A percentile compares a stretch with the other conserved stretches of the same genome.
These are phyloP conservation scores for Isurus oxyrinchus DNA, from an alignment of 2,113 vertebrate species.

Conservation along the genomic window DNA sequence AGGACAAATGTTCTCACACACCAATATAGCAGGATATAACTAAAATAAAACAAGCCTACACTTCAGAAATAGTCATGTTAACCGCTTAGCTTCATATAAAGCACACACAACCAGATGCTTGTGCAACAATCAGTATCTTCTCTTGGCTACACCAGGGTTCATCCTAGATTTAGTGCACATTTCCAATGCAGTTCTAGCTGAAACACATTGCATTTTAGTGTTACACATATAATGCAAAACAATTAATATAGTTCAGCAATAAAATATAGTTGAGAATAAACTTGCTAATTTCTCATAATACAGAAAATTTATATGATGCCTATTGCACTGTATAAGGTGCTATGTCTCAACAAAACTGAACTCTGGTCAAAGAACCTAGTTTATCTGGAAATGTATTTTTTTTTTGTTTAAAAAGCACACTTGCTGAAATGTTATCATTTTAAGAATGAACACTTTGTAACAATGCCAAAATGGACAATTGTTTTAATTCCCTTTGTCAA, in stretches of 20 bases:
- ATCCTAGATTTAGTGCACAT: neutral
- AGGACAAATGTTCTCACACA: neutral
- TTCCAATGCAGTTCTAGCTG: neutral
- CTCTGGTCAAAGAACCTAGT: neutral
- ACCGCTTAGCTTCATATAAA: neutral
- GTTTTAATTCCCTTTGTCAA: neutral
- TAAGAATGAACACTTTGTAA: neutral
- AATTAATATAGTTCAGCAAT: neutral
- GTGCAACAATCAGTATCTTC: neutral
- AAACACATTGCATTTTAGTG: constrained; percentile 14
- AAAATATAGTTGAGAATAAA: constrained; percentile 29
- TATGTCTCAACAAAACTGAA: neutral
- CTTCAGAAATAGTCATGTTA: neutral
- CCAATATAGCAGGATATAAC: neutral
- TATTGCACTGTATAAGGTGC: constrained; percentile 2
- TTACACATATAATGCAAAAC: neutral
- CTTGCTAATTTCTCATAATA: neutral
- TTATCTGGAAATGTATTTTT: neutral
- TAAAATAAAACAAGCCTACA: neutral
- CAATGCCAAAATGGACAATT: neutral
- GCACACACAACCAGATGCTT: neutral
- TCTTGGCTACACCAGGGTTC: neutral
- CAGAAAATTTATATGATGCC: neutral
- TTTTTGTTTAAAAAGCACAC: neutral
- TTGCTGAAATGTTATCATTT: neutral